Evolutionary conservation across 2,113 vertebrate genomes (phyloP), one percentile per base, ranked within the genome.

Genomic region (Catharus fuscescens): DNA sequence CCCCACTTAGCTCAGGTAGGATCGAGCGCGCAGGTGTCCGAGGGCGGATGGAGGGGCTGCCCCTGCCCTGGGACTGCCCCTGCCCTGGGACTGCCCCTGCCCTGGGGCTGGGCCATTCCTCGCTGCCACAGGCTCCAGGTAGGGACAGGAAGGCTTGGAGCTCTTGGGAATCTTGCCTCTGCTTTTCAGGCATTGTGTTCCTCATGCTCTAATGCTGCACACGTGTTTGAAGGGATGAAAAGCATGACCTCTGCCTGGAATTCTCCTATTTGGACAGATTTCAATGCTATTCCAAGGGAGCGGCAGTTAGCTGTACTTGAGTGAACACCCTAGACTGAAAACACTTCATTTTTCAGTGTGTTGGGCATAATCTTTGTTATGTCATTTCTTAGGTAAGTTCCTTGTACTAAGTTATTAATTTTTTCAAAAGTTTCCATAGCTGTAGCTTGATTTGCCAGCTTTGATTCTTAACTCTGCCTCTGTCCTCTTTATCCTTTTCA

Each of bases 1-100:
- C 26, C 13, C 50, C 85, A 1, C 62, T 56, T 69, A 82, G 94
- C 45, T 65, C 96, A 97, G 96, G 96, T 96, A 95, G 93, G 95
- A 71, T 3, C 23, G 21, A 59, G 89, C n/a, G 65, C 31, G 60
- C 86, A 93, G 94, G 91, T 80, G 76, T 1, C 56, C 4, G 73
- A 8, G 83, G 88, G 74, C 4, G 28, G 53, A 24, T 12, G 79
- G 74, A 60, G 40, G 40, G 40, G 40, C 40, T 40, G 40, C 40
- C 40, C 13, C 38, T 40, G 40, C 40, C 40, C 38, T 36, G 40
- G 40, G 40, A 5, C 40, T 40, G 40, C 40, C 40, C 14, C 40
- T 14, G 40, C 40, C 40, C 38, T 36, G 40, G 40, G 40, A 5
- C 40, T 40, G 40, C 40, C 40, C 14, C 40, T 14, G 40, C 12